Evolutionary conservation across 2,113 vertebrate species (phyloP).

Genomic region (Sitta europaea): DNA sequence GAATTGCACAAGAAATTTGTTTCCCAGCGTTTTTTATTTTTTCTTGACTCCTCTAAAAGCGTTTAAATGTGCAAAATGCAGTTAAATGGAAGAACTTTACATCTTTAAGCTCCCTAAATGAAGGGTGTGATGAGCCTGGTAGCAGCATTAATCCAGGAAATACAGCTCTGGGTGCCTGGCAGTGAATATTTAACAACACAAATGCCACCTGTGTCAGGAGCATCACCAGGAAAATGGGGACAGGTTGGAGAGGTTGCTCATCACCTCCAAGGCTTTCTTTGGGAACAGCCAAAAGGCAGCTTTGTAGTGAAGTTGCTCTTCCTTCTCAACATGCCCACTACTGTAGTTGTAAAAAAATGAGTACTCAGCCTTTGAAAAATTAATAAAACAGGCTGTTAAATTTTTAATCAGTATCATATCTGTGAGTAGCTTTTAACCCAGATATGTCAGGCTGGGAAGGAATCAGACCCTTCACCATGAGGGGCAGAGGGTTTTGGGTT

Average conservation of each 20-base stretch:
- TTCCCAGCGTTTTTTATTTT: background rate
- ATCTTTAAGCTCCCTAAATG: background rate
- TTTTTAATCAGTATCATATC: slow-evolving; percentile 35
- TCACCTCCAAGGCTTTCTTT: background rate
- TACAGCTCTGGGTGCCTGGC: background rate
- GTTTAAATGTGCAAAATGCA: background rate
- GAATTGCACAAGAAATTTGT: background rate
- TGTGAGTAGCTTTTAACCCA: slow-evolving; percentile 48
- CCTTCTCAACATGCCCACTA: background rate
- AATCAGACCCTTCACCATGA: background rate
- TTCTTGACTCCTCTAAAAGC: background rate
- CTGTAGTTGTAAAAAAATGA: background rate
- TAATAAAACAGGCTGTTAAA: slow-evolving; percentile 40
- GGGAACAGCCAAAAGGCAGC: background rate
- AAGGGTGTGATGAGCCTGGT: background rate
- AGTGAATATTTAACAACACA: background rate
- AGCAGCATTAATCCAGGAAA: background rate
- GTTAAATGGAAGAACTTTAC: background rate
- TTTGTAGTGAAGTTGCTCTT: background rate
- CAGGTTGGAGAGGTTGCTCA: background rate
- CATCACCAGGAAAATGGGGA: background rate
- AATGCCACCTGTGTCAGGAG: background rate
- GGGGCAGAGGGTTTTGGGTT: background rate
- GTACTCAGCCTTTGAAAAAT: slow-evolving; percentile 16
- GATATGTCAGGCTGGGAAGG: slow-evolving; percentile 5